These are phyloP conservation scores for Apogon hyalosoma DNA, from an alignment of 2,797 vertebrate genomes.

Conservation along the genomic window DNA sequence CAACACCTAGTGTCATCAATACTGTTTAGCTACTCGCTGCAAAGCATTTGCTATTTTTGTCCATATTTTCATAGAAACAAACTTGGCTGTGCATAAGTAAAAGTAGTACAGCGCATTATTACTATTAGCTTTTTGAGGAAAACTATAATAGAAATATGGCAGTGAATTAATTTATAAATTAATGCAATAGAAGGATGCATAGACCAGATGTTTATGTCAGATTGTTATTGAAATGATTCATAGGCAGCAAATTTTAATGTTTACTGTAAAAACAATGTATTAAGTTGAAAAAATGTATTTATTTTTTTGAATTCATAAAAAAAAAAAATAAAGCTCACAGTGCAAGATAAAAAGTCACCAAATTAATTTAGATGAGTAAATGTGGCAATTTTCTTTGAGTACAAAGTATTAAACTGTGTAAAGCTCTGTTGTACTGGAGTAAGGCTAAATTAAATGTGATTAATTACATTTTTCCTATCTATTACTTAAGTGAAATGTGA, in stretches of 20 bases:
- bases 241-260: no score
- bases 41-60: not conserved
- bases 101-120: no score
- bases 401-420: no score
- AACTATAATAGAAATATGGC: no score
- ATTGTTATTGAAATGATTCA: no score
- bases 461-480: not conserved
- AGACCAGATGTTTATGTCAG: no score
- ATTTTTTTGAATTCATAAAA: not conserved
- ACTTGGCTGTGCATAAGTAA: no score
- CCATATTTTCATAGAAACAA: slow-evolving; percentile 14
- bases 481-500: not conserved
- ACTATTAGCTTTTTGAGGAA: no score
- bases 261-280: not conserved
- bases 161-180: no score
- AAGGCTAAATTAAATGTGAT: not conserved
- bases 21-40: slow-evolving; percentile 24
- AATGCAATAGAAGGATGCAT: no score
- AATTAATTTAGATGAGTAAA: not conserved
- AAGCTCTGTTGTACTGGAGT: not conserved
- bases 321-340: not conserved
- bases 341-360: not conserved
- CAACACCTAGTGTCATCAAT: slow-evolving; percentile 52
- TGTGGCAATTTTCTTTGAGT: not conserved
- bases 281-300: not conserved